Conservation (phyloP, 1,140 invertebrate genomes). For the Pogonomyrmex barbatus region DNA sequence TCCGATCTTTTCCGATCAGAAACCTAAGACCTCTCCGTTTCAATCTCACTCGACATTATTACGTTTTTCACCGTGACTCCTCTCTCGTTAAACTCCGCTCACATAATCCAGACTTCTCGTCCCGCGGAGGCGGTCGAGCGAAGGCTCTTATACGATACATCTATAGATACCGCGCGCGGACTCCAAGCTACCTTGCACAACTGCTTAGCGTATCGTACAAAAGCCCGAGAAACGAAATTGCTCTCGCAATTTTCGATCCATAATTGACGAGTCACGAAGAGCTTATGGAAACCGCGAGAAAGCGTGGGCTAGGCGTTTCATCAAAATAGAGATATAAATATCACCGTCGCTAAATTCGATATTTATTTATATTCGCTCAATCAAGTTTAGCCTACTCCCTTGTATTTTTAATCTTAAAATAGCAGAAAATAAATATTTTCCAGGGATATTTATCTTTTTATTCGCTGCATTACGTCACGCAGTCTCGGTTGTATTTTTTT, state of each 20-base stretch:
- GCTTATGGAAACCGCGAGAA: neutral
- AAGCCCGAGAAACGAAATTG: neutral
- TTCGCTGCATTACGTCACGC: neutral
- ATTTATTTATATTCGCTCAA: constrained; percentile 3
- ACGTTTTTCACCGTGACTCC: constrained; percentile 55
- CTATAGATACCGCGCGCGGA: constrained; percentile 2
- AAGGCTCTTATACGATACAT: constrained; percentile 9
- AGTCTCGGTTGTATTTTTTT: constrained; percentile 22
- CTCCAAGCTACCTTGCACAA: constrained; percentile 15
- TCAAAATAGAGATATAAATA: neutral
- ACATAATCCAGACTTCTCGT: constrained; percentile 36
- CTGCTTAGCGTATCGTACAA: constrained; percentile 1
- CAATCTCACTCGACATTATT: constrained; percentile 65
- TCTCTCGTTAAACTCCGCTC: constrained; percentile 54
- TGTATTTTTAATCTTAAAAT: constrained; percentile 7
- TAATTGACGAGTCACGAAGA: constrained; percentile 37
- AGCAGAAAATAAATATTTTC: constrained; percentile 30
- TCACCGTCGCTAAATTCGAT: constrained; percentile 1
- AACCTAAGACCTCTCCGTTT: constrained; percentile 59
- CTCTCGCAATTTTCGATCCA: constrained; percentile 13
- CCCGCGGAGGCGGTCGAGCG: neutral
- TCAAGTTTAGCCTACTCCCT: neutral
- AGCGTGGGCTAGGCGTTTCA: neutral
- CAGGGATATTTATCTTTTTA: constrained; percentile 15
- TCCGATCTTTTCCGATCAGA: neutral